phyloP scores from a whole-genome alignment of 2,888 invertebrate genomes.

The Nemoura dubitans region DNA sequence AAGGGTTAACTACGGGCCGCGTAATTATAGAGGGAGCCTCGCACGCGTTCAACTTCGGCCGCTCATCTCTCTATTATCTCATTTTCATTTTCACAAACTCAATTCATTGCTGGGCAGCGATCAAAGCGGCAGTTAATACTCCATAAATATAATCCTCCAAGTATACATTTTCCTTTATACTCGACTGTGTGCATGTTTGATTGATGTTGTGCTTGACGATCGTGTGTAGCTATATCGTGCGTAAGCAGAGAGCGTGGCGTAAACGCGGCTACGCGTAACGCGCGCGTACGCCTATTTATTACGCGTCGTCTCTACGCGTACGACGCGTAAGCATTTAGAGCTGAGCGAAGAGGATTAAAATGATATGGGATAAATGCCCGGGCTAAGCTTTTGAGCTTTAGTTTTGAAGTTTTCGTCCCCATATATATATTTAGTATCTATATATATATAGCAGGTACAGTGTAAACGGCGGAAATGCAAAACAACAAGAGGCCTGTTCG shows the following conservation, averaged over 20 bases:
- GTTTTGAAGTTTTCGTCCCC: not conserved
- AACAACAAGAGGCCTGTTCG: too few species aligned
- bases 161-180: not conserved
- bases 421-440: too few species aligned
- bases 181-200: not conserved
- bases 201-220: not conserved
- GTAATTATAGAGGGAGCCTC: not conserved
- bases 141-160: not conserved
- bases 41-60: not conserved
- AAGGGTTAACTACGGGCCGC: not conserved
- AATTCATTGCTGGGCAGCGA: not conserved
- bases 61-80: constrained; percentile 7
- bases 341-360: not conserved
- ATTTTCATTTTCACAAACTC: not conserved
- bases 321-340: too few species aligned
- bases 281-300: not conserved
- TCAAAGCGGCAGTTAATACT: constrained; percentile 12
- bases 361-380: not conserved
- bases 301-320: not conserved
- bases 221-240: too few species aligned
- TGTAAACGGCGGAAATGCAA: too few species aligned
- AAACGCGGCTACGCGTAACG: not conserved
- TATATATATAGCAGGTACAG: too few species aligned
- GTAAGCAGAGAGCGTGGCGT: too few species aligned
- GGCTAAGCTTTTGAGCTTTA: not conserved